Conservation (phyloP, 2,888 invertebrate genomes). For the Crioceris asparagi region DNA sequence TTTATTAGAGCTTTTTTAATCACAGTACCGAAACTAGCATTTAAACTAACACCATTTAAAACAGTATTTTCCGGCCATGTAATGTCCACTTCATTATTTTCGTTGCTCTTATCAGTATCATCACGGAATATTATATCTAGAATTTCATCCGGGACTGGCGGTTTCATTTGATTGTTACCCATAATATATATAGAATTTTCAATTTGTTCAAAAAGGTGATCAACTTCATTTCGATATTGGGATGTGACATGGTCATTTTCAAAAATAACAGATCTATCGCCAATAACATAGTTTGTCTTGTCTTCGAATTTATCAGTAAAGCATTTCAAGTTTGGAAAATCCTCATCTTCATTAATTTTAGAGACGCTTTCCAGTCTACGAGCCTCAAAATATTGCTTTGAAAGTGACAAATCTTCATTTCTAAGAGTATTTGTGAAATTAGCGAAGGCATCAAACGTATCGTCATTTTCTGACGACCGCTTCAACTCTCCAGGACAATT, state of each 20-base stretch:
- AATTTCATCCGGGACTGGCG: slow-evolving; percentile 22
- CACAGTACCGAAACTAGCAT: slow-evolving; percentile 25
- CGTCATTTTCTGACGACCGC: no score
- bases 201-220: slow-evolving; percentile 39
- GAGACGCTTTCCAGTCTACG: no score
- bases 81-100: slow-evolving; percentile 9
- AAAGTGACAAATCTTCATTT: no score
- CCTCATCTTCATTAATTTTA: no score
- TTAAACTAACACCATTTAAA: slow-evolving; percentile 16
- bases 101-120: slow-evolving; percentile 24
- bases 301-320: no score
- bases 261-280: slow-evolving; percentile 19
- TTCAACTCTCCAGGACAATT: no score
- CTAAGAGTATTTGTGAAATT: no score
- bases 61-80: slow-evolving; percentile 19
- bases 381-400: no score
- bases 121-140: slow-evolving; percentile 23
- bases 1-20: slow-evolving; percentile 30
- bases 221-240: slow-evolving; percentile 35
- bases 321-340: no score
- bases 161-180: slow-evolving; percentile 21
- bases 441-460: no score
- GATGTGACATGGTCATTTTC: slow-evolving; percentile 19
- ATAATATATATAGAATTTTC: slow-evolving; percentile 44
- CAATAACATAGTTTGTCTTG: no score